Percentiles rank a stretch among this genome's conserved stretches.
Evolutionary conservation across 2,888 invertebrate genomes (phyloP).

Genomic region (Cephonodes hylas): DNA sequence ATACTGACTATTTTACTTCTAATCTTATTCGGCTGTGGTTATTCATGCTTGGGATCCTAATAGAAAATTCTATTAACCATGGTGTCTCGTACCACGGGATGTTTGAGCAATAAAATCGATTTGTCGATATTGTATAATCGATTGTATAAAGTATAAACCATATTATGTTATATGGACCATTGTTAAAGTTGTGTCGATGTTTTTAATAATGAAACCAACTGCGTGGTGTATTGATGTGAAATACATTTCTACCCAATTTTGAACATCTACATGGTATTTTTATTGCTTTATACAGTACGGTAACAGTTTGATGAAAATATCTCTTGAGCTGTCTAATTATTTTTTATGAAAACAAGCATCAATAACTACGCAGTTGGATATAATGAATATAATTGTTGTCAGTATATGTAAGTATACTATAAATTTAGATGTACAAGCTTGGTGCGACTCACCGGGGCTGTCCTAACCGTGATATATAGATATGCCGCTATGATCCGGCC

Average conservation of each 20-base stretch:
- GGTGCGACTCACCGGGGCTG: conserved; percentile 1
- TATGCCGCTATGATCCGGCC: background rate
- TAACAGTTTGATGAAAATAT: background rate
- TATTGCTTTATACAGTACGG: background rate
- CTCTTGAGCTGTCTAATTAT: background rate
- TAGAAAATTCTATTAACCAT: background rate
- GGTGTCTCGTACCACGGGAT: background rate
- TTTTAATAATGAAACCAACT: background rate
- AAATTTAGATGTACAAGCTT: background rate
- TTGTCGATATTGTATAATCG: background rate
- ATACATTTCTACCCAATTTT: too few species aligned
- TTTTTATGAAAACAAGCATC: background rate
- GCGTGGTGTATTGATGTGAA: background rate
- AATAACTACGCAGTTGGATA: background rate
- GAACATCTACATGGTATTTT: too few species aligned
- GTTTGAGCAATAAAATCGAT: conserved; percentile 2
- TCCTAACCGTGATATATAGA: conserved; percentile 4
- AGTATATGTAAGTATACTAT: background rate
- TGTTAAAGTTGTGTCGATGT: background rate
- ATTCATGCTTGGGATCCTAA: background rate
- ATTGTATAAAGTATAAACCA: background rate
- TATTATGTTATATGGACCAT: conserved; percentile 2
- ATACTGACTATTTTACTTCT: too few species aligned
- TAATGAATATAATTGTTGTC: conserved; percentile 2
- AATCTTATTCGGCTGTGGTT: background rate